Evolutionary conservation across 2,113 vertebrate species (phyloP).

Genomic region (Ciconia maguari): DNA sequence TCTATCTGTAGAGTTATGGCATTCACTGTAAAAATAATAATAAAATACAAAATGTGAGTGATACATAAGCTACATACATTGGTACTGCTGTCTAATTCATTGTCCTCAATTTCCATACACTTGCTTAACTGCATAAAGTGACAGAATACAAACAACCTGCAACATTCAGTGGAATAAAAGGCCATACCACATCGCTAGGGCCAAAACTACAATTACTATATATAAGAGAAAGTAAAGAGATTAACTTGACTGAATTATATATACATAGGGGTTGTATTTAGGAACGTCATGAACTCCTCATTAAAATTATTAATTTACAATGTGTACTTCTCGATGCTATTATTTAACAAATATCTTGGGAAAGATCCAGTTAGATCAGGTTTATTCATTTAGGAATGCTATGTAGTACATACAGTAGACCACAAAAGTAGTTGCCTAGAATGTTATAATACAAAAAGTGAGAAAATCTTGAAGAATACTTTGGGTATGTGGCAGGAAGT

Average conservation of each 20-base stretch:
- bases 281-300: background rate
- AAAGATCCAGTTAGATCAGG: background rate
- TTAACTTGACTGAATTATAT: background rate
- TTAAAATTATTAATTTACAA: background rate
- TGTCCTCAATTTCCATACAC: fast-evolving
- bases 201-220: background rate
- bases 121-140: background rate
- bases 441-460: background rate
- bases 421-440: background rate
- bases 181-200: background rate
- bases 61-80: background rate
- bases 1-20: slow-evolving; percentile 96
- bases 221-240: background rate
- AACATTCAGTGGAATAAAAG: background rate
- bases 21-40: slow-evolving; percentile 82
- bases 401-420: background rate
- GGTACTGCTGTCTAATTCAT: background rate
- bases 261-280: background rate
- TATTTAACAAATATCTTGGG: background rate
- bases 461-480: background rate
- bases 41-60: background rate
- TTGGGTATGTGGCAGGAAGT: background rate
- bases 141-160: background rate
- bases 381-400: background rate
- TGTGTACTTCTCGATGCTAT: background rate